Evolutionary conservation across 2,113 vertebrate genomes (phyloP).

Genomic region (Gambusia holbrooki): DNA sequence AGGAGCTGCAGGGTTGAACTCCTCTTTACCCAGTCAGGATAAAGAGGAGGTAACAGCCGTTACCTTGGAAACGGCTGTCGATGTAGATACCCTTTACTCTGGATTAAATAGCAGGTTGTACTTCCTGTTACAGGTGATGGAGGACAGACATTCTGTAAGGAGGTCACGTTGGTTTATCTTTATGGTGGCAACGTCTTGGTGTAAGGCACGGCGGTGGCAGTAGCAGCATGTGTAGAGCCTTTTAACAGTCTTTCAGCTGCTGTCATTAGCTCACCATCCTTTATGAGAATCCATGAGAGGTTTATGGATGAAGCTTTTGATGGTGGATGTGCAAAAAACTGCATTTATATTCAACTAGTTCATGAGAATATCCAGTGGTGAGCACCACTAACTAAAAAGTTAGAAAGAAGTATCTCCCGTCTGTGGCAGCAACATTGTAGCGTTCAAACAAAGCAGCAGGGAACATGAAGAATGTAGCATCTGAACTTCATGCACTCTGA

Average conservation of each 20-base stretch:
- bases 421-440: not conserved
- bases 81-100: not conserved
- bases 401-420: not conserved
- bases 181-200: no score
- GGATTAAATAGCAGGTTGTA: no score
- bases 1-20: conserved; percentile 13
- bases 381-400: no score
- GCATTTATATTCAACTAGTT: not conserved
- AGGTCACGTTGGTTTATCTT: no score
- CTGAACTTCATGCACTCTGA: not conserved
- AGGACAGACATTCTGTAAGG: no score
- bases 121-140: not conserved
- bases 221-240: no score
- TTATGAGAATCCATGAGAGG: no score
- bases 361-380: not conserved
- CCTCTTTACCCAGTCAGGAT: conserved; percentile 3
- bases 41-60: no score
- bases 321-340: not conserved
- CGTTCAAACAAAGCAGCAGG: not conserved
- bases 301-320: not conserved
- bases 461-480: not conserved
- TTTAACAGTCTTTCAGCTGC: no score
- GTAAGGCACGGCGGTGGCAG: no score
- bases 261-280: no score
- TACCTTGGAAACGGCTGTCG: not conserved